Evolutionary conservation across 2,888 invertebrate species (phyloP).

Genomic region (Pteria penguin): DNA sequence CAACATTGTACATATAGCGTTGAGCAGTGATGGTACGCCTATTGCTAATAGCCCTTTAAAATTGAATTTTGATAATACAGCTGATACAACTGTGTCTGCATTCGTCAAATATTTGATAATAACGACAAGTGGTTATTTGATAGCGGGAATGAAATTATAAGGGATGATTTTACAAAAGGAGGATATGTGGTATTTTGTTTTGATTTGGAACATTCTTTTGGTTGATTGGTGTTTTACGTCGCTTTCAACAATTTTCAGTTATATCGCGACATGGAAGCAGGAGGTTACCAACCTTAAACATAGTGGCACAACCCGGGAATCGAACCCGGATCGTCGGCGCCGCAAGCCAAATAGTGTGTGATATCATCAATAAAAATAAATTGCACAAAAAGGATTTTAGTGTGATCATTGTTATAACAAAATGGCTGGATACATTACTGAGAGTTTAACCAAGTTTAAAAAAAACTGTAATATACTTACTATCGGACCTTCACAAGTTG

Average conservation of each 20-base stretch:
- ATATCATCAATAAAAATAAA: background rate
- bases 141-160: slow-evolving; percentile 23
- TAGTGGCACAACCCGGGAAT: too few relatives aligned
- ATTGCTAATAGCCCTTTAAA: slow-evolving; percentile 40
- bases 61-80: slow-evolving; percentile 31
- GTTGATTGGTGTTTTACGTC: too few relatives aligned
- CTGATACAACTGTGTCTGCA: slow-evolving; percentile 23
- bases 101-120: slow-evolving; percentile 34
- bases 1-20: slow-evolving; percentile 33
- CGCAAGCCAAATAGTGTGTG: too few relatives aligned
- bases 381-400: background rate
- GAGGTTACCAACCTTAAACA: too few relatives aligned
- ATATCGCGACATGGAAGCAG: too few relatives aligned
- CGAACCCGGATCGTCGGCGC: too few relatives aligned
- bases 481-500: slow-evolving; percentile 2
- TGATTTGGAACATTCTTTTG: slow-evolving; percentile 23
- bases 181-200: slow-evolving; percentile 27
- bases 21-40: slow-evolving; percentile 40
- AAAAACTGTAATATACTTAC: slow-evolving; percentile 2
- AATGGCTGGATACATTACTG: background rate
- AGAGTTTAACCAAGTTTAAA: slow-evolving; percentile 1
- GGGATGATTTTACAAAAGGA: slow-evolving; percentile 2
- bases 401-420: background rate
- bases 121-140: slow-evolving; percentile 40
- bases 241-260: too few relatives aligned